Evolutionary conservation across 2,113 vertebrate species (phyloP).

Genomic region (Oenanthe melanoleuca): DNA sequence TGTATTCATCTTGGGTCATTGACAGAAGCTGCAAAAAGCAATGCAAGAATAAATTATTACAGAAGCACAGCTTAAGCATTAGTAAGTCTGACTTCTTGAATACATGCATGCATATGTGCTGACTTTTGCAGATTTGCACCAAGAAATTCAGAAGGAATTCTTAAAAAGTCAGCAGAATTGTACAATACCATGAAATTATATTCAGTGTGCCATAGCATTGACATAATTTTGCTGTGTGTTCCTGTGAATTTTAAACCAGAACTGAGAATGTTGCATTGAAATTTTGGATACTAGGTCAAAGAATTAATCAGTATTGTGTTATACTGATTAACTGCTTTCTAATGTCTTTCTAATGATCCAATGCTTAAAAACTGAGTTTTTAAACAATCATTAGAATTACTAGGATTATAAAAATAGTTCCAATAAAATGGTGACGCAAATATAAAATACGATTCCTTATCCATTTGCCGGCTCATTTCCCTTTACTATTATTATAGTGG

Average conservation of each 20-base stretch:
- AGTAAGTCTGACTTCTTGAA: not conserved
- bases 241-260: not conserved
- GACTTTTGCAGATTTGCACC: not conserved
- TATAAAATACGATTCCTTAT: not conserved
- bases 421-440: not conserved
- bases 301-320: conserved; percentile 51
- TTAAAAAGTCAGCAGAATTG: not conserved
- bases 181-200: not conserved
- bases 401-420: not conserved
- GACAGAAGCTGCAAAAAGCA: conserved; percentile 91
- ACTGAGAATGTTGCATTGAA: not conserved
- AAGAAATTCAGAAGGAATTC: conserved; percentile 38
- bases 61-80: conserved; percentile 55
- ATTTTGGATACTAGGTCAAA: not conserved
- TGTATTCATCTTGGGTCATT: conserved; percentile 93
- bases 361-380: conserved; percentile 43
- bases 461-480: not conserved
- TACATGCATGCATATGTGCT: not conserved
- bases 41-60: conserved; percentile 76
- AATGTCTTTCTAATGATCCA: conserved; percentile 53
- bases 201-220: not conserved
- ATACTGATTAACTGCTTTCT: conserved; percentile 69
- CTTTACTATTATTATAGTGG: not conserved
- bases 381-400: conserved; percentile 50
- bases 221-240: not conserved